Conservation (phyloP, 2,888 invertebrate species). For the Julus scanicus region DNA sequence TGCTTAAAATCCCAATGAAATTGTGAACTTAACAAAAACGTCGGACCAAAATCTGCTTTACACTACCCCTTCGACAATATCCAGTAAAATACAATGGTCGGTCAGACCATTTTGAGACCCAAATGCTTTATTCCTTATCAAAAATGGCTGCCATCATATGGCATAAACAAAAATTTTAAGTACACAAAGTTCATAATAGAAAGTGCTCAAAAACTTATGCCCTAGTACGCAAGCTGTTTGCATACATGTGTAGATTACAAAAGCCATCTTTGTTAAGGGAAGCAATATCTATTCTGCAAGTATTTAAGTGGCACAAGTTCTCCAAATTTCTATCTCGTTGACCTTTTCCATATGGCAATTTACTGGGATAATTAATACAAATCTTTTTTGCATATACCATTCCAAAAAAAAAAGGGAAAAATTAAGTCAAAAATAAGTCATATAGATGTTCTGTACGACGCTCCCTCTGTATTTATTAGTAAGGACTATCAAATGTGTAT, state of each 20-base stretch:
- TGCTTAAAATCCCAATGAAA: background rate
- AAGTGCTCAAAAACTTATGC: background rate
- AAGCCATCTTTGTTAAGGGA: no score
- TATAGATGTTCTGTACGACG: background rate
- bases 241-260: no score
- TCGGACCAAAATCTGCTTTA: no score
- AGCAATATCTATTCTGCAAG: background rate
- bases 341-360: background rate
- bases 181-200: background rate
- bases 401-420: background rate
- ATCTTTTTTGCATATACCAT: background rate
- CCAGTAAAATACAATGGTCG: no score
- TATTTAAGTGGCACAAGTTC: background rate
- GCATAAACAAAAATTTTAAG: background rate
- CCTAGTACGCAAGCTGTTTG: no score
- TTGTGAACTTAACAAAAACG: background rate
- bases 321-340: background rate
- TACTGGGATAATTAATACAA: background rate
- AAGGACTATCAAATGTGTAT: slow-evolving; percentile 1
- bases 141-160: background rate
- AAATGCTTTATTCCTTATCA: background rate
- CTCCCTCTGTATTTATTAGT: background rate
- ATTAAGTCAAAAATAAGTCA: background rate
- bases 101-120: background rate
- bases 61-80: no score